Percentiles rank a stretch among this genome's conserved stretches.
Conservation (phyloP, 2,888 invertebrate species). For the Bombylius discolor region DNA sequence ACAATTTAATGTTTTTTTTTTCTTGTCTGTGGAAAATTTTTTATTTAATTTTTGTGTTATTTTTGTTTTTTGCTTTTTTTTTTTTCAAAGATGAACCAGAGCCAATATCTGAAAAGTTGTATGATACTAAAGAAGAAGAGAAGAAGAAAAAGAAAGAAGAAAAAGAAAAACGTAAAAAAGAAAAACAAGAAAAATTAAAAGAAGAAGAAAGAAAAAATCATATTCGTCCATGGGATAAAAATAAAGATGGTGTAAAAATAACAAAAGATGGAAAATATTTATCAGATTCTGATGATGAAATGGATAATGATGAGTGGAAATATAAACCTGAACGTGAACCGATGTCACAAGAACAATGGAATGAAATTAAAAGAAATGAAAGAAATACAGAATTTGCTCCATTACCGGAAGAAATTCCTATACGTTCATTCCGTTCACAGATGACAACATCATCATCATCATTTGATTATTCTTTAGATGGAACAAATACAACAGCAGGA, state of each 20-base stretch:
- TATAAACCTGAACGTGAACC: conserved; percentile 30
- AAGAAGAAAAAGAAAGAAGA: conserved; percentile 26
- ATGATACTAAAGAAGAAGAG: conserved; percentile 20
- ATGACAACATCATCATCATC: not conserved
- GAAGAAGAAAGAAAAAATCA: conserved; percentile 37
- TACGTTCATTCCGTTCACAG: conserved; percentile 27
- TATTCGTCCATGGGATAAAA: conserved; percentile 53
- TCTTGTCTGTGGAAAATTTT: too few relatives aligned
- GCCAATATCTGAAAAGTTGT: conserved; percentile 5
- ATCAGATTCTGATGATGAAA: conserved; percentile 9
- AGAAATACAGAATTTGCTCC: conserved; percentile 71
- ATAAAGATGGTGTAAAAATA: conserved; percentile 40
- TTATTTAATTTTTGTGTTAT: too few relatives aligned
- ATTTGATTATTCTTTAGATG: not conserved
- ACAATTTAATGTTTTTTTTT: too few relatives aligned
- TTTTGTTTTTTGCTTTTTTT: not conserved
- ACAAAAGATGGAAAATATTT: not conserved
- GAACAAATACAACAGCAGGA: conserved; percentile 14
- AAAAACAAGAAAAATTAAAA: conserved; percentile 28
- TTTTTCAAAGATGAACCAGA: conserved; percentile 10
- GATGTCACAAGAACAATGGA: conserved; percentile 36
- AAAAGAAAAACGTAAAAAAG: conserved; percentile 21
- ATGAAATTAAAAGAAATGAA: conserved; percentile 52
- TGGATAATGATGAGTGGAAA: conserved; percentile 22
- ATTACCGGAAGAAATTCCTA: conserved; percentile 16